Base-by-base conservation (phyloP, 2,113 vertebrate genomes). In the Struthio camelus region DNA sequence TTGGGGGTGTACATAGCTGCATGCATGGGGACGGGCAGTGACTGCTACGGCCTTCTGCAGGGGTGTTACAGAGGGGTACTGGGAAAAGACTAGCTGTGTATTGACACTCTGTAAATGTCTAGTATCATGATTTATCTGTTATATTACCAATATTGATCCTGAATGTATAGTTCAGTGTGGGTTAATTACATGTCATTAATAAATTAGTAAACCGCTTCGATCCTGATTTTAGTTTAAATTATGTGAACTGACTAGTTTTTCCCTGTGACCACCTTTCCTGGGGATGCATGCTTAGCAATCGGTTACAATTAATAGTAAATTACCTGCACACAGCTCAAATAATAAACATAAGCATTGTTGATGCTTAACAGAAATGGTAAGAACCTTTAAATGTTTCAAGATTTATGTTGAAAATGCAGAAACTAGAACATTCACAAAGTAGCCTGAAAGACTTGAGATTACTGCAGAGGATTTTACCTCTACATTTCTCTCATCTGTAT, bases 11-110 rank as follows among this genome's bases (percentile, higher is more conserved):
- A 58, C 5, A 17, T 30, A 10, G 8, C 6, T 54, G 1, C 40
- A 30, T 19, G 27, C 40, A 20, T 17, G 16, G 36, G 36, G 24
- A 16, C 25, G 17, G 28, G 20, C 24, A 14, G 2, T 7, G 1
- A 0, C 0, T 14, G 15, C 11, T 2, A 6, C 5, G 14, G 19
- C 14, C 1, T 56, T 25, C 51, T 64, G 10, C 5, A 2, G 5
- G 1, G 61, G 17, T 42, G 44, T 38, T 73, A 61, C 2, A 2
- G 32, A 1, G 14, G 1, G 46, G 30, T 8, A 10, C 28, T 53
- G n/a, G 17, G 34, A 77, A 51, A 40, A 5, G 10, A 1, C 3
- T 14, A n/a, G 24, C 25, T 67, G 5, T 28, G 87, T 89, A 34
- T 76, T 70, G 53, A 58, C 24, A 50, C 6, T 93, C 44, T 89